These are phyloP conservation scores for Xestia xanthographa DNA, from an alignment of 2,888 invertebrate species.

Conservation along the genomic window DNA sequence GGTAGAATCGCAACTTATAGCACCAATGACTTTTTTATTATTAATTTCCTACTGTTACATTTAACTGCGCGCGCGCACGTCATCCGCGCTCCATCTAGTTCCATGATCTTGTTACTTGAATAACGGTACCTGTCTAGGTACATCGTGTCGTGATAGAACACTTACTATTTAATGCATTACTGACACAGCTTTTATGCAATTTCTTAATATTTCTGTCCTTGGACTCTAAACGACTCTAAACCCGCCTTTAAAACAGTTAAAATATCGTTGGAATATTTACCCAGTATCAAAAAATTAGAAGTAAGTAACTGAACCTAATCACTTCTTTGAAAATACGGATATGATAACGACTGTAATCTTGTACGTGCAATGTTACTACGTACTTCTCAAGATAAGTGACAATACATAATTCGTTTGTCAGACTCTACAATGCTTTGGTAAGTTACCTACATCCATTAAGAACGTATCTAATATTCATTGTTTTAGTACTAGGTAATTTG, in stretches of 20 bases:
- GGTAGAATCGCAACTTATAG: not conserved
- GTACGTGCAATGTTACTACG: slow-evolving; percentile 20
- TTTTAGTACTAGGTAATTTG: not conserved
- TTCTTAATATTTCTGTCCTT: no score
- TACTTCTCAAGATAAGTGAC: slow-evolving; percentile 22
- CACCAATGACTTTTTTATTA: no score
- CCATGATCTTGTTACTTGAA: slow-evolving; percentile 10
- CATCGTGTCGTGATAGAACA: slow-evolving; percentile 7
- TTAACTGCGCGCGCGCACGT: slow-evolving; percentile 3
- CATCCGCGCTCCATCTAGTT: not conserved
- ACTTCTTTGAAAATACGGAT: slow-evolving; percentile 24
- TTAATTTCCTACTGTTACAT: no score
- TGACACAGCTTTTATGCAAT: not conserved
- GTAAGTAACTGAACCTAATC: not conserved
- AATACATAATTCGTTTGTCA: slow-evolving; percentile 1
- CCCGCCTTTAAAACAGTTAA: not conserved
- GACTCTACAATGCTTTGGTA: slow-evolving; percentile 15
- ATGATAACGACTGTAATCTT: slow-evolving; percentile 40
- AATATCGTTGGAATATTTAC: not conserved
- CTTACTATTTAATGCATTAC: not conserved
- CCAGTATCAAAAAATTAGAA: not conserved
- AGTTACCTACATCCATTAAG: not conserved
- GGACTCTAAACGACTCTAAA: no score
- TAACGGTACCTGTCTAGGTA: slow-evolving; percentile 32
- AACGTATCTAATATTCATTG: not conserved